phyloP scores from a whole-genome alignment of 2,888 invertebrate species.

The Troglohyphantes excavatus region DNA sequence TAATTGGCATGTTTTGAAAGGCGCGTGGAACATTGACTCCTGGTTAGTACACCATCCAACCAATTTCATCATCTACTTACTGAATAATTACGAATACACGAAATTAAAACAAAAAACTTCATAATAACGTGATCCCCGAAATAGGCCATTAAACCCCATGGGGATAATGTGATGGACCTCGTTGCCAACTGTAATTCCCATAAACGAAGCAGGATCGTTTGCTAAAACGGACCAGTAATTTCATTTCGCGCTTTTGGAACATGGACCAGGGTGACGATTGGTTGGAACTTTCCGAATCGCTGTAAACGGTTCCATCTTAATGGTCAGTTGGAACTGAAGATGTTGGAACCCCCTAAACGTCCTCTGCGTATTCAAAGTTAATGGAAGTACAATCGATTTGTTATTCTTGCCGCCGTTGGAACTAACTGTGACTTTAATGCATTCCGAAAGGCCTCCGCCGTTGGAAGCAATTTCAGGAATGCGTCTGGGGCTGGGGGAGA shows the following conservation, averaged over 20 bases:
- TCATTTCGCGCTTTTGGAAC: background rate
- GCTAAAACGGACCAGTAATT: background rate
- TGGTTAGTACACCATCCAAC: background rate
- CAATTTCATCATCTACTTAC: background rate
- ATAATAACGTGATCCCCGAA: background rate
- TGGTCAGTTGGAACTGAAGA: background rate
- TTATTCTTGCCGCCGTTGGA: background rate
- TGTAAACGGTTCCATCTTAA: conserved; percentile 2
- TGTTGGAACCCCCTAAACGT: background rate
- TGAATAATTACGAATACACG: background rate
- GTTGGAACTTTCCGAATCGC: background rate
- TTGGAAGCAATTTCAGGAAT: background rate
- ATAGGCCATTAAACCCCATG: background rate
- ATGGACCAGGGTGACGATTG: background rate
- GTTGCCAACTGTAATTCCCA: background rate
- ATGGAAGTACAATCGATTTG: background rate
- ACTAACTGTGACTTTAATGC: background rate
- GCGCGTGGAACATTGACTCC: background rate
- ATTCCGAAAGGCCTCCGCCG: background rate
- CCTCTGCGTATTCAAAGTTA: background rate
- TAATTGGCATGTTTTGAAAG: background rate
- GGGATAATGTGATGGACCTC: background rate
- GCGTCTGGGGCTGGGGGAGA: background rate
- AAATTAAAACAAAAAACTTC: background rate
- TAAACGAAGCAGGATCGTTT: background rate